Evolutionary conservation across 1,140 invertebrate species (phyloP), one percentile per base, ranked within the genome.

Genomic region (Papilio machaon): DNA sequence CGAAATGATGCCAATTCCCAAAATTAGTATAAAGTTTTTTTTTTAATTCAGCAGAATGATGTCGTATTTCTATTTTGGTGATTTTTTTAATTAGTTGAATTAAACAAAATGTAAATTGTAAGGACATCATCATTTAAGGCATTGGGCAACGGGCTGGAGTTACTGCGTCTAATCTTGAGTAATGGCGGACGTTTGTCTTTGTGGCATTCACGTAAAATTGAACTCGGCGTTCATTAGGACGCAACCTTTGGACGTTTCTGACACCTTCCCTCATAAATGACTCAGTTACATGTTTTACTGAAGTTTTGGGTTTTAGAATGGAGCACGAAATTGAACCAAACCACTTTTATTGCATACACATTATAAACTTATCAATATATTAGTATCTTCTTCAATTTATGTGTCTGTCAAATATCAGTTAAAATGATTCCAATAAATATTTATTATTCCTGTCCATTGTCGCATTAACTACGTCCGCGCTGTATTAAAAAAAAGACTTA

Each of bases 181-280:
- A 91, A 91, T 91, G 85, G 85, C 79, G 52, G 73, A 86, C 86
- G 87, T 91, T 86, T 88, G 84, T 91, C 88, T 89, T 84, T 83
- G 85, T 73, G 81, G 84, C 81, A 83, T 86, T 88, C 85, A 86
- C 86, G 83, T 87, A 84, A 86, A 89, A 89, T 91, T 89, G 86
- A 85, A 87, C 86, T 89, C 86, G 85, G 83, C 86, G 84, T 88
- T 88, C 85, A 89, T 83, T 87, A 86, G 54, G 78, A 82, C 70
- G 80, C 67, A 47, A 47, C 78, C 30, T 81, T 81, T 74, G 81
- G 80, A 81, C 73, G 79, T 74, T 77, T 77, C 81, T 80, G 78
- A 78, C 80, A 78, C 78, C 81, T 83, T 79, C 60, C 38, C 76
- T 38, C 35, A 15, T 35, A 70, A 70, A 70, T 35, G 11, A 70